Conservation (phyloP, 2,888 invertebrate genomes). For the Osedax frankpressi region DNA sequence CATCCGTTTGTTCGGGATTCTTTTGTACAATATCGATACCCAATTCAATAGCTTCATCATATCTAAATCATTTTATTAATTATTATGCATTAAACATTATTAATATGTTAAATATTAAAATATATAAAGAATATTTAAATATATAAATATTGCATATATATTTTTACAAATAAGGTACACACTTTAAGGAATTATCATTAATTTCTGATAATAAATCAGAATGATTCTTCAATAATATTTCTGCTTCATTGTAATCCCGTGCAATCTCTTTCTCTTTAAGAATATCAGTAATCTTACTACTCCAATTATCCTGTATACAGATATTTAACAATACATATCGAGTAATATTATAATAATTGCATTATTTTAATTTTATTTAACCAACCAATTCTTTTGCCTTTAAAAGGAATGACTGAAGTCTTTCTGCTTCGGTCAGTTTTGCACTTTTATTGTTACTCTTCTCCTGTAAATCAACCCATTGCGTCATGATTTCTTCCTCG, state of each 20-base stretch:
- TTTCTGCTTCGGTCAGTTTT: constrained; percentile 80
- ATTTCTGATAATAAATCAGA: constrained; percentile 81
- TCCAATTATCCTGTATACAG: constrained; percentile 1
- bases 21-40: neutral
- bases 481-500: constrained; percentile 68
- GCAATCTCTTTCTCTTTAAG: constrained; percentile 41
- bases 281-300: constrained; percentile 30
- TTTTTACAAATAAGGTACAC: too few species aligned
- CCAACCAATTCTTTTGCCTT: constrained; percentile 60
- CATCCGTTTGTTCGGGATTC: neutral
- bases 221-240: constrained; percentile 74
- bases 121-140: neutral
- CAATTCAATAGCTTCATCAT: neutral
- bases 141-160: neutral
- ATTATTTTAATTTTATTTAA: constrained; percentile 10
- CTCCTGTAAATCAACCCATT: constrained; percentile 75
- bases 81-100: too few species aligned
- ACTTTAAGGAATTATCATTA: constrained; percentile 76
- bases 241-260: constrained; percentile 69
- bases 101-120: too few species aligned
- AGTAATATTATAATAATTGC: neutral
- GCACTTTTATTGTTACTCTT: constrained; percentile 72
- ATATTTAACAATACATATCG: neutral
- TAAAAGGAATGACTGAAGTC: constrained; percentile 79
- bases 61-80: neutral